A percentile compares a stretch with the other conserved stretches of the same genome.
Evolutionary conservation across 2,888 invertebrate species (phyloP).

Genomic region (Agrilus cyanescens): DNA sequence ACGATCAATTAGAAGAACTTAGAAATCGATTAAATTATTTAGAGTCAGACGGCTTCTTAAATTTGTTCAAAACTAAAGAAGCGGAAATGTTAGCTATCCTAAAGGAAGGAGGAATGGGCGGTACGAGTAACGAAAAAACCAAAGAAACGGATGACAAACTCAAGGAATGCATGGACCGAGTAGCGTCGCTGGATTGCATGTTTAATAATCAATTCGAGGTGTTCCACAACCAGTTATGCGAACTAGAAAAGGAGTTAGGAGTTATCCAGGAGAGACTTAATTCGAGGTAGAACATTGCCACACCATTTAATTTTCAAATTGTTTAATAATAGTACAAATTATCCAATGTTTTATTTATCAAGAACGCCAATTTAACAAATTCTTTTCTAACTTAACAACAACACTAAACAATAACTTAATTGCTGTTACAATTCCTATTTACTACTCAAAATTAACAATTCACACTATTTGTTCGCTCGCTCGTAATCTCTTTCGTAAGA

Average conservation of each 20-base stretch:
- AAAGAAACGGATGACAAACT: conserved; percentile 18
- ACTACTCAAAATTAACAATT: too few relatives aligned
- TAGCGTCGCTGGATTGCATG: conserved; percentile 26
- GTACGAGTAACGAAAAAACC: background rate
- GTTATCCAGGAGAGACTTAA: conserved; percentile 25
- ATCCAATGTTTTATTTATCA: too few relatives aligned
- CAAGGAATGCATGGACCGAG: conserved; percentile 23
- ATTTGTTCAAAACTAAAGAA: too few relatives aligned
- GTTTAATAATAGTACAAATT: too few relatives aligned
- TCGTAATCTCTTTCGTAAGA: too few relatives aligned
- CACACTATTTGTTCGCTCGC: too few relatives aligned
- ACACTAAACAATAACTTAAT: too few relatives aligned
- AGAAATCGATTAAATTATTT: conserved; percentile 5
- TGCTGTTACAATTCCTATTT: too few relatives aligned
- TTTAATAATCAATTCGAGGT: conserved; percentile 35
- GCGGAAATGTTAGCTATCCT: too few relatives aligned
- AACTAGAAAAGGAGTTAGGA: conserved; percentile 35
- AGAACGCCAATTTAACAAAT: too few relatives aligned
- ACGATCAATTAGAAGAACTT: background rate
- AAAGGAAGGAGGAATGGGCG: background rate
- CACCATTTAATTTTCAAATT: background rate
- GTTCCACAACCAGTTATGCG: conserved; percentile 40
- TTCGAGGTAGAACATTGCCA: conserved; percentile 12
- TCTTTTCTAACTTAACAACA: too few relatives aligned
- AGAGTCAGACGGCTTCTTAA: background rate